Evolutionary conservation across 2,797 vertebrate species (phyloP).

Genomic region (Presbytis comata): DNA sequence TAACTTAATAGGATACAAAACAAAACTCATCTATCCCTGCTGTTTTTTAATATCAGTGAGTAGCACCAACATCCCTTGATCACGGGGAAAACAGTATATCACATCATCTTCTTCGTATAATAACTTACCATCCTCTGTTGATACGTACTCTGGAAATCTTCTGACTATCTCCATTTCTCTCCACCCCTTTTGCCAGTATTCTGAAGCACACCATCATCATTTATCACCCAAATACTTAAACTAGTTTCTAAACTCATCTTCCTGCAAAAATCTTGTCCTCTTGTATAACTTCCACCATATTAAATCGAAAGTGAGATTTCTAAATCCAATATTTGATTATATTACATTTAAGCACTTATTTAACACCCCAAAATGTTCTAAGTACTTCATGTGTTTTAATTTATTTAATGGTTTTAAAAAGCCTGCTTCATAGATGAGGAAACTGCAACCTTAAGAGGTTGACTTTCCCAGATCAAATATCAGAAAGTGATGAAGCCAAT

Average conservation of each 20-base stretch:
- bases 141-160: neutral
- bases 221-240: neutral
- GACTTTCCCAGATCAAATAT: neutral
- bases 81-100: neutral
- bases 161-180: neutral
- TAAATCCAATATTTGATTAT: neutral
- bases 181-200: neutral
- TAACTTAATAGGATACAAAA: neutral
- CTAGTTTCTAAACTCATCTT: neutral
- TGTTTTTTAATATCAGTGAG: slow-evolving; percentile 3
- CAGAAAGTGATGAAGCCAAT: neutral
- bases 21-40: neutral
- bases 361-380: neutral
- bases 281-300: neutral
- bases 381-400: neutral
- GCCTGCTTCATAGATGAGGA: neutral
- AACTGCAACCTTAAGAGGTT: neutral
- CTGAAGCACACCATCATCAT: neutral
- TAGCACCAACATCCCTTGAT: neutral
- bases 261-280: neutral
- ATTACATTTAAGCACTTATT: neutral
- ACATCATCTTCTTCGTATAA: neutral
- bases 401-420: neutral
- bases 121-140: neutral
- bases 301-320: neutral